Evolutionary conservation across 2,888 invertebrate genomes (phyloP), one percentile per base, ranked within the genome.

Genomic region (Dasysyrphus tricinctus): DNA sequence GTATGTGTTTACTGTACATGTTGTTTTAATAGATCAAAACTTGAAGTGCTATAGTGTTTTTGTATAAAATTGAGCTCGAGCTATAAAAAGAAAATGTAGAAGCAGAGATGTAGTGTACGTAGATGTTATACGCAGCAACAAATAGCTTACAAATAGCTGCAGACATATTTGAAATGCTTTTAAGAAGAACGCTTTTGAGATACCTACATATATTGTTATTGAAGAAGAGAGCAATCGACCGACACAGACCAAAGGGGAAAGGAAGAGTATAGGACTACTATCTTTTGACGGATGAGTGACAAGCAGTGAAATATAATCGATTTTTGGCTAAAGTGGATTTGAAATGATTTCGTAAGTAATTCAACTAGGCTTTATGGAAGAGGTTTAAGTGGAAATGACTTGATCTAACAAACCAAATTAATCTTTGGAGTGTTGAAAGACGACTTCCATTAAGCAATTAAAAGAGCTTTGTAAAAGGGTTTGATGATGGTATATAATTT

Each of bases 161-260:
- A 65, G 85, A 85, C 81, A 81, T 51, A 5, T 73, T 81, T 78
- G 78, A 81, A 78, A 75, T 63, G 81, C 85, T 86, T 81, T 86
- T 81, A 86, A 51, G 81, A 47, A 74, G 69, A 78, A 74, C 57
- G 49, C 74, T 86, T 81, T 65, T 73, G 11, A 61, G 67, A 73
- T 72, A 56, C n/a, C n/a, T 19, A 37, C 37, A 24, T 32, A 5
- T n/a, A 9, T 37, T 7, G 34, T 47, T 34, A 74, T 72, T 57
- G 32, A 61, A 61, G 59, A 59, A 19, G 61, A 19, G 61, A 61
- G 61, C 39, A 39, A 57, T 34, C 57, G 54, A 54, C 54, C n/a
- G 11, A 39, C 6, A 24, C 6, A 24, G 7, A 61, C 14, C 14
- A 61, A 5, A 12, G 1, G 14, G 5, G 11, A 0, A 4, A 8